Base-by-base conservation (phyloP, 2,113 vertebrate genomes). In the Pseudorasbora parva region DNA sequence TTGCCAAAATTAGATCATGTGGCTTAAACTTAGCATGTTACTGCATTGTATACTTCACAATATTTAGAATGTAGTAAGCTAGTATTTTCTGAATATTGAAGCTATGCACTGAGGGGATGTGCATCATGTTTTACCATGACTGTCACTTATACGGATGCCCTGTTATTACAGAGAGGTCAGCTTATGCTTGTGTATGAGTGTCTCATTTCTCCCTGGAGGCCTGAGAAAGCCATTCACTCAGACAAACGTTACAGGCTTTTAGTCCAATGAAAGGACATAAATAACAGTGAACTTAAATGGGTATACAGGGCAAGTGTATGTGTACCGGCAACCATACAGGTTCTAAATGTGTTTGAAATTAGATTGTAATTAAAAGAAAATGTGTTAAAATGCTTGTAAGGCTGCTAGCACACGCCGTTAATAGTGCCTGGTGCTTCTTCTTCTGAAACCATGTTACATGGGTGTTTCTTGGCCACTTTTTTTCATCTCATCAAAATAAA, bases 261-360 rank as follows among this genome's bases (percentile, higher is more conserved):
- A 79, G 41, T 15, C 77, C 57, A 64, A 79, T 79, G 77, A 79
- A 49, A 47, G 17, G 8, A 79, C 41, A 79, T 79, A 41, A 79
- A 30, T 79, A 30, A 64, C 41, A 49, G 41, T 49, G 8, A 30
- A 43, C 30, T 21, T 54, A 77, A 14, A 8, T 64, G 43, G n/a
- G 23, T 27, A 6, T 66, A 37, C 23, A 15, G 56, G 21, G 37
- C 37, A 37, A 37, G 33, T 33, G 14, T 5, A 6, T 59, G 19
- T 57, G 17, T 75, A 10, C 4, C 6, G 27, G 56, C 27, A 54
- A 10, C 37, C 5, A 43, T 23, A 17, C 19, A 43, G 7, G 11
- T 21, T 59, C n/a, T 25, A 78, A 78, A 78, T 71, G 25, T 57
- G 33, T 11, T 37, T 33, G 17, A 56, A 51, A 25, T n/a, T n/a